Evolutionary conservation across 2,888 invertebrate species (phyloP).

Genomic region (Drosophila kambysellisi): DNA sequence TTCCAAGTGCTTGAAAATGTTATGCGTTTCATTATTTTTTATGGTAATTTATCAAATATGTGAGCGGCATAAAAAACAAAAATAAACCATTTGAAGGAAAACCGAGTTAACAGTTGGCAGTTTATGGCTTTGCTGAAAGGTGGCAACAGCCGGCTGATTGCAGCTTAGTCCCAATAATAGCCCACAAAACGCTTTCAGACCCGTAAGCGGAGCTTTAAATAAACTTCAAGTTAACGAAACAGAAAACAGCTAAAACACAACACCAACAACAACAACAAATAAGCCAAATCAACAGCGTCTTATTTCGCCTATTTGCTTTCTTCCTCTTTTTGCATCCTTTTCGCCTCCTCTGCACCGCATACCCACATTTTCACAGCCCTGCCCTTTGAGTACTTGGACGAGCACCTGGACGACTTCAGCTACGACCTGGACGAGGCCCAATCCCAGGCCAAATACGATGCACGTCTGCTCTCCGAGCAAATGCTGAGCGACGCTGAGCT

Average conservation of each 20-base stretch:
- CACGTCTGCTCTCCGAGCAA: constrained; percentile 83
- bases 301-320: constrained; percentile 49
- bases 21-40: constrained; percentile 73
- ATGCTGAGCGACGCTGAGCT: constrained; percentile 79
- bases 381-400: constrained; percentile 84
- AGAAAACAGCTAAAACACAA: not conserved
- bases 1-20: constrained; percentile 45
- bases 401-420: constrained; percentile 82
- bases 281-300: constrained; percentile 57
- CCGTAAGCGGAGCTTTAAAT: constrained; percentile 37
- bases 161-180: constrained; percentile 52
- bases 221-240: constrained; percentile 18
- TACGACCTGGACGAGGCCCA: constrained; percentile 85
- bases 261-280: constrained; percentile 13
- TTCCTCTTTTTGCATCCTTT: not conserved
- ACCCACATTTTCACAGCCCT: constrained; percentile 48
- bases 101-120: constrained; percentile 17
- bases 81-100: not conserved
- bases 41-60: constrained; percentile 73
- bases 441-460: constrained; percentile 85
- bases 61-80: constrained; percentile 25
- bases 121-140: constrained; percentile 46
- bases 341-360: not conserved
- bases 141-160: constrained; percentile 69
- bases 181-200: constrained; percentile 56